Percentiles rank a stretch among this genome's conserved stretches.
Evolutionary conservation across 1,140 invertebrate species (phyloP).

Genomic region (Mya arenaria): DNA sequence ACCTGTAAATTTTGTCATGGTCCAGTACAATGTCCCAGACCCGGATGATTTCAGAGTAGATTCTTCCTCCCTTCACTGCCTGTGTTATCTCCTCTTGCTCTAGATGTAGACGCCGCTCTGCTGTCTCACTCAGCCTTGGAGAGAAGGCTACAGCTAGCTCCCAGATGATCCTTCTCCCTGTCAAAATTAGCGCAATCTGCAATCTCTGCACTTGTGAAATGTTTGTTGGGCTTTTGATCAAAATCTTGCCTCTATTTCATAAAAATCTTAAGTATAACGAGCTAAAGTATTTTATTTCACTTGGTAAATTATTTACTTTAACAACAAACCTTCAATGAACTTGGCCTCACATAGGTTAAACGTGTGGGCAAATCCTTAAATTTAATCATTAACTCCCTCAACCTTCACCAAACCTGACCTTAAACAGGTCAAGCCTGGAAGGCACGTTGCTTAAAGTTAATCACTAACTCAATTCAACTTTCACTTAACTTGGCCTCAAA

Average conservation of each 20-base stretch:
- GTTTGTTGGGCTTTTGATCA: no score
- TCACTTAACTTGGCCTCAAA: conserved; percentile 71
- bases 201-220: no score
- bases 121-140: conserved; percentile 68
- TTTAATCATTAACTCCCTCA: no score
- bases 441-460: conserved; percentile 65
- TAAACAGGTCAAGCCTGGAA: conserved; percentile 66
- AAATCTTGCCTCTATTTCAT: not conserved
- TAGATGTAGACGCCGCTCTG: conserved; percentile 61
- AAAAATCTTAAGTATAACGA: conserved; percentile 1
- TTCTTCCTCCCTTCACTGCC: conserved; percentile 62
- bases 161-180: conserved; percentile 63
- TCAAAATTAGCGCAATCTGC: no score
- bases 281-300: no score
- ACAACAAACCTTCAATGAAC: no score
- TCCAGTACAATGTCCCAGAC: conserved; percentile 77
- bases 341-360: no score
- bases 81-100: conserved; percentile 52
- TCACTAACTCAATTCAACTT: no score
- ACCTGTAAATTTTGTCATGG: conserved; percentile 64
- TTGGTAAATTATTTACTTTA: no score
- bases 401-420: conserved; percentile 69
- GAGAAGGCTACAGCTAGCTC: conserved; percentile 77
- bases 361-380: no score
- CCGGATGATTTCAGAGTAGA: conserved; percentile 77